These are phyloP conservation scores for Tetragonula clypearis DNA, from an alignment of 1,140 invertebrate species.

Conservation along the genomic window DNA sequence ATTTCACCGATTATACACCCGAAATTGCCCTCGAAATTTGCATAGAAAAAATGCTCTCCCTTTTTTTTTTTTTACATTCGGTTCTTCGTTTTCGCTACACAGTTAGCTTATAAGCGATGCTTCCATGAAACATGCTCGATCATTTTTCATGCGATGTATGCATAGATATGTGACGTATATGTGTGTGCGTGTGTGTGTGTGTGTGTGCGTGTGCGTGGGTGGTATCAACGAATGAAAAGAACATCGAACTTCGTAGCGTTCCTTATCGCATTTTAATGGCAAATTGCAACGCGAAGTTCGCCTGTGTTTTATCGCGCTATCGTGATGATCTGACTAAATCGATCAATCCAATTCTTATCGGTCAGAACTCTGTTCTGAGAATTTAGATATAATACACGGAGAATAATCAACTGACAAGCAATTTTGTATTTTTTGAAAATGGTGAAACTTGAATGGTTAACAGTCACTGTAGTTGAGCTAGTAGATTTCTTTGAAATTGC, in stretches of 20 bases:
- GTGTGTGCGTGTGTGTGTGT: not conserved
- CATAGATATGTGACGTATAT: not conserved
- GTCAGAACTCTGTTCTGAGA: too few species aligned
- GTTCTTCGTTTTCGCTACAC: constrained; percentile 41
- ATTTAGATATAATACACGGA: too few species aligned
- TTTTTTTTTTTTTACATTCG: constrained; percentile 3
- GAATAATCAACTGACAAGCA: too few species aligned
- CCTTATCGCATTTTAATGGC: not conserved
- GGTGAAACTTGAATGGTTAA: too few species aligned
- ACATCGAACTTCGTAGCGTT: constrained; percentile 44
- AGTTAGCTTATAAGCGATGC: constrained; percentile 51
- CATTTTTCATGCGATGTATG: constrained; percentile 47
- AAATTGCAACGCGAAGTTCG: not conserved
- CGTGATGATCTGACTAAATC: too few species aligned
- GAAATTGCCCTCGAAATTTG: not conserved
- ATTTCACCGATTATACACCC: not conserved
- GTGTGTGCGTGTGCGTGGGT: not conserved
- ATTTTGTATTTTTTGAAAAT: too few species aligned
- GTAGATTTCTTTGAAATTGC: too few species aligned
- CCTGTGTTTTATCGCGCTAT: not conserved
- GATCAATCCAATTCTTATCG: too few species aligned
- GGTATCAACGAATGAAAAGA: constrained; percentile 25
- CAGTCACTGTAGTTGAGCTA: too few species aligned
- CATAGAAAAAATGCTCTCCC: not conserved
- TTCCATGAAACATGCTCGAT: constrained; percentile 50